Percentiles rank a stretch among this genome's conserved stretches.
Conservation (phyloP, 2,797 vertebrate species). For the Pseudomugil tenellus region DNA sequence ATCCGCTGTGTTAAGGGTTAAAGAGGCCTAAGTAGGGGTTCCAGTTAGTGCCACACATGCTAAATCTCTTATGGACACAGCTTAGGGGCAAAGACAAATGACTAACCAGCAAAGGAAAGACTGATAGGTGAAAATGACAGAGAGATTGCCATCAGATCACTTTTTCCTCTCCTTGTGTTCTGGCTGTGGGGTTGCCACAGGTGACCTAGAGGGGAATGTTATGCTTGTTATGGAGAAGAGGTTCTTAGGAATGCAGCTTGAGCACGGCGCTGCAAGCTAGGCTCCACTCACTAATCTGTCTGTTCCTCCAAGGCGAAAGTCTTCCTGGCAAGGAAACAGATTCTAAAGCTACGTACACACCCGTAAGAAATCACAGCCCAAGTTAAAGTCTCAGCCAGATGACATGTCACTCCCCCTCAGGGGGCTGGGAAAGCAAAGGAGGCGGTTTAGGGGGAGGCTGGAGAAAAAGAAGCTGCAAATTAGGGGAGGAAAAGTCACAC, state of each 20-base stretch:
- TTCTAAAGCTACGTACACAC: slow-evolving; percentile 56
- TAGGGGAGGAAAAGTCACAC: slow-evolving; percentile 59
- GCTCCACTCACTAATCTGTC: slow-evolving; percentile 70
- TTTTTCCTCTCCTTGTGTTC: slow-evolving; percentile 77
- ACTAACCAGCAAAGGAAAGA: slow-evolving; percentile 19
- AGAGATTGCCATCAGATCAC: slow-evolving; percentile 67
- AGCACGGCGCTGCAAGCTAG: slow-evolving; percentile 62
- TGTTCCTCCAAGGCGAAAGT: slow-evolving; percentile 72
- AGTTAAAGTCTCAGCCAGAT: slow-evolving; percentile 64
- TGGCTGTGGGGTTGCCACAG: slow-evolving; percentile 80
- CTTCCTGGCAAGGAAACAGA: slow-evolving; percentile 63
- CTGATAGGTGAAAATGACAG: slow-evolving; percentile 22
- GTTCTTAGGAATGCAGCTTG: slow-evolving; percentile 76
- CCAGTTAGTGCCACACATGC: slow-evolving; percentile 19
- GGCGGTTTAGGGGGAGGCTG: slow-evolving; percentile 28
- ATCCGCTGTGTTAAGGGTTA: slow-evolving; percentile 13
- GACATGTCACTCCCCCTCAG: slow-evolving; percentile 61
- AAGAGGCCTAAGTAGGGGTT: slow-evolving; percentile 46
- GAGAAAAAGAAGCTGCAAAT: slow-evolving; percentile 23
- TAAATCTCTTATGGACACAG: slow-evolving; percentile 21
- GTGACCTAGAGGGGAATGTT: slow-evolving; percentile 81
- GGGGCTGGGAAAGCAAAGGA: slow-evolving; percentile 42
- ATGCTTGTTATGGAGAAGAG: slow-evolving; percentile 90
- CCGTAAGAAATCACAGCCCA: slow-evolving; percentile 34
- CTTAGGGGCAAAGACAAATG: slow-evolving; percentile 22